Conservation (phyloP, 2,888 invertebrate genomes). For the Aphodius sticticus region DNA sequence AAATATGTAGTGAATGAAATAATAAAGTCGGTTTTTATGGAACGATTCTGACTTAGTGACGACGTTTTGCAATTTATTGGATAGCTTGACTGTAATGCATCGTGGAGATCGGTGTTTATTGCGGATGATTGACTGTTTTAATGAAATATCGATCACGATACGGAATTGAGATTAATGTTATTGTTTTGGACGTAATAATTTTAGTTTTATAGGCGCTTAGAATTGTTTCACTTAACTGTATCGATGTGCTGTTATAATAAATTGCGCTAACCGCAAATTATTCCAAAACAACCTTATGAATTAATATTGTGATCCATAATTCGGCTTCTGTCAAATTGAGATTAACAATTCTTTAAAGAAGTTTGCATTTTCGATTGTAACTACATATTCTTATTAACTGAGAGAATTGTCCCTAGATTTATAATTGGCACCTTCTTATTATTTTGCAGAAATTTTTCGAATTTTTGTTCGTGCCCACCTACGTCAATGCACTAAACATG, state of each 20-base stretch:
- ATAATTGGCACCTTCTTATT: too few relatives aligned
- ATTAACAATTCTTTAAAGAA: too few relatives aligned
- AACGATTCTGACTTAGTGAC: background rate
- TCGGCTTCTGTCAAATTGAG: too few relatives aligned
- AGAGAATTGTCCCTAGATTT: too few relatives aligned
- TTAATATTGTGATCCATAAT: too few relatives aligned
- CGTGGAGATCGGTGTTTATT: background rate
- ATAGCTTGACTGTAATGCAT: background rate
- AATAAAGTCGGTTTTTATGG: background rate
- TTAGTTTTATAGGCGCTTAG: background rate
- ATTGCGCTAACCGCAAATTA: background rate
- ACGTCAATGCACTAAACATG: too few relatives aligned
- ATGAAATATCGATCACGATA: background rate
- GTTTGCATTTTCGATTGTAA: too few relatives aligned
- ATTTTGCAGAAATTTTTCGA: too few relatives aligned
- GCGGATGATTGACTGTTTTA: background rate
- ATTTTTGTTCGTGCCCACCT: too few relatives aligned
- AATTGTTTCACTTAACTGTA: background rate
- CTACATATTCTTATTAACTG: too few relatives aligned
- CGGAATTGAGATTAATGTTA: background rate
- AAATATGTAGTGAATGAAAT: constrained; percentile 4
- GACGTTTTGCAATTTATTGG: background rate
- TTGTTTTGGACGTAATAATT: background rate
- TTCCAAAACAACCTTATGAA: too few relatives aligned
- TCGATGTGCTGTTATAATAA: background rate